Evolutionary conservation across 2,888 invertebrate species (phyloP), one percentile per base, ranked within the genome.

Genomic region (Ennomos quercinarius): DNA sequence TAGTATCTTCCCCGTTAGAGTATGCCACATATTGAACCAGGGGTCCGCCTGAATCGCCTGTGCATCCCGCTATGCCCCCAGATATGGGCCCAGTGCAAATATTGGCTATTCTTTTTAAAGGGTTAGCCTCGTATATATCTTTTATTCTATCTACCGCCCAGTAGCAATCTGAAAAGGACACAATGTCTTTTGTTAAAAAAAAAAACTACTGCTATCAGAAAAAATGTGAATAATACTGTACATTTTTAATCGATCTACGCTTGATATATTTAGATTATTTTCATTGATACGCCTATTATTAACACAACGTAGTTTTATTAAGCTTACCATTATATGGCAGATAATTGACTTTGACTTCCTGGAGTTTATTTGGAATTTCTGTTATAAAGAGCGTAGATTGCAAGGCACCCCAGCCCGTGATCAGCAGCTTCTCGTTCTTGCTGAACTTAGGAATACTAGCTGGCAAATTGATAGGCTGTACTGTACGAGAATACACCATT

Each of bases 21-120:
- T 66, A 71, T 2, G 73, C 63, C 4, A 76, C 47, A 37, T 75
- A 81, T 67, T 80, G 81, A 13, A 93, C 81, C 10, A 94, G 75
- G 0, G 94, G 94, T 9, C 94, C 94, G 2, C 94, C 94, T 9
- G 94, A 94, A 64, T 94, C 94, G 10, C 94, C 94, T 45, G 76
- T 86, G 70, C 94, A 94, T 10, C 93, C 93, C n/a, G 93, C 88
- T 10, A 89, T 71, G 0, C 92, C 93, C 2, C 93, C 93, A 4
- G 76, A 77, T 6, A 87, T 70, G 0, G 93, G 93, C 0, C 94
- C 94, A 0, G 93, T 93, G 71, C 94, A 94, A 38, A 94, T 80
- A 63, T 94, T 92, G 13, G 89, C 85, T 0, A 82, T 66, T 69
- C 81, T 80, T 52, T 84, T 81, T 1, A 93, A 70, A 12, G 93